Evolutionary conservation across 2,888 invertebrate genomes (phyloP).

Genomic region (Agonopterix subpropinquella): DNA sequence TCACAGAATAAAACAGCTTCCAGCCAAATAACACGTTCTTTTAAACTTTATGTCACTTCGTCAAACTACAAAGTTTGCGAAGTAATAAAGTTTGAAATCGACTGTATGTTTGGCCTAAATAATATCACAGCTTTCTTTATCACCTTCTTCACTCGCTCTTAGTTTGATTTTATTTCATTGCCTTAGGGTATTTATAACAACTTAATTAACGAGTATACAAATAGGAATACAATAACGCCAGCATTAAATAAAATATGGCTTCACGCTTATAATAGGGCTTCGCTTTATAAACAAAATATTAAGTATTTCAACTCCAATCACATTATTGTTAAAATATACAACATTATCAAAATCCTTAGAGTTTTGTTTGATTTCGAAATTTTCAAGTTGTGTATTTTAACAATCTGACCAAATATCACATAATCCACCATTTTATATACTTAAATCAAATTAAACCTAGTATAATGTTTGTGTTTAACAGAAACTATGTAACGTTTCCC

Average conservation of each 20-base stretch:
- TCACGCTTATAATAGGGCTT: conserved; percentile 29
- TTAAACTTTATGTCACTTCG: no score
- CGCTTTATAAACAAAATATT: conserved; percentile 24
- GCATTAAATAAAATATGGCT: conserved; percentile 1
- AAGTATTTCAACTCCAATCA: neutral
- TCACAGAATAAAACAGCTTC: no score
- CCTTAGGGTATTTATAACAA: no score
- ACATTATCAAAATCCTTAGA: neutral
- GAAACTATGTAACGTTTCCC: conserved; percentile 54
- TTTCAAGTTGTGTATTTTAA: no score
- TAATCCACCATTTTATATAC: no score
- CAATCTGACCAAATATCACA: no score
- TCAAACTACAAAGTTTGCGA: no score
- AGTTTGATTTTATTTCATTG: conserved; percentile 17
- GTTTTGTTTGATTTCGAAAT: no score
- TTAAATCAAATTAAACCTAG: no score
- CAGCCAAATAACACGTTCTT: no score
- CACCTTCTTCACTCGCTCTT: conserved; percentile 5
- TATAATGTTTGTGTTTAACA: conserved; percentile 16
- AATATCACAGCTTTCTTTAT: conserved; percentile 11
- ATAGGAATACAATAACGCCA: neutral
- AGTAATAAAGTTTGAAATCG: no score
- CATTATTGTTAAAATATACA: neutral
- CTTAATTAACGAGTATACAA: neutral
- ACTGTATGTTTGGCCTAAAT: neutral